phyloP scores from a whole-genome alignment of 2,797 vertebrate genomes.

The Eupleurogrammus muticus region DNA sequence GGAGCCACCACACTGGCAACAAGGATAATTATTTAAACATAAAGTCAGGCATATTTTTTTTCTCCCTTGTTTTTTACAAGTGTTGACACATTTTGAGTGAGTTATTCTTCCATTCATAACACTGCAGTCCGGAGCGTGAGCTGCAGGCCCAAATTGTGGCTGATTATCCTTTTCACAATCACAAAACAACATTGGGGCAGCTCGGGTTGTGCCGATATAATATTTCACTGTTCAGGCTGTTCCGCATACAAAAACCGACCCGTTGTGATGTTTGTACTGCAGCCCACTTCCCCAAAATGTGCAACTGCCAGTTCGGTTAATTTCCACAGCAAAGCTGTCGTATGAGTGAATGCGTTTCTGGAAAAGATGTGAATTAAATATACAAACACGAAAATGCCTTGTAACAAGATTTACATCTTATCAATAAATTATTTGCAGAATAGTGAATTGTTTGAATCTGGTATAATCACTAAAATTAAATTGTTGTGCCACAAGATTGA shows the following conservation, averaged over 20 bases:
- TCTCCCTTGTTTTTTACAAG: not conserved
- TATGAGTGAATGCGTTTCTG: not conserved
- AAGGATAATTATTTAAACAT: not conserved
- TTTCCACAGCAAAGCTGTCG: constrained; percentile 20
- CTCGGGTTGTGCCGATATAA: constrained; percentile 18
- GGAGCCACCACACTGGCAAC: not conserved
- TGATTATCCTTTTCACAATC: not conserved
- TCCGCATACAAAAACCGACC: constrained; percentile 50
- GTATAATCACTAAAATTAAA: not conserved
- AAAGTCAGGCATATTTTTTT: not conserved
- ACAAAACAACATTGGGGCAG: not conserved
- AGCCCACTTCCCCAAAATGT: constrained; percentile 74
- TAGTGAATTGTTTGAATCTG: not conserved
- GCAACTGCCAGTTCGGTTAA: constrained; percentile 62
- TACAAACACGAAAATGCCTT: not conserved
- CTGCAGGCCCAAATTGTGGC: not conserved
- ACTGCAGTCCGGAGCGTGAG: not conserved
- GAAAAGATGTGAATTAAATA: not conserved
- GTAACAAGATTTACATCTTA: not conserved
- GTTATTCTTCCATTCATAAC: not conserved
- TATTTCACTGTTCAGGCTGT: constrained; percentile 37
- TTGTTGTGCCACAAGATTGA: not conserved
- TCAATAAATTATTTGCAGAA: not conserved
- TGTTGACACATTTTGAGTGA: not conserved
- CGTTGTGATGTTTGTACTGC: constrained; percentile 56